Evolutionary conservation across 2,113 vertebrate genomes (phyloP).

Genomic region (Semnornis frantzii): DNA sequence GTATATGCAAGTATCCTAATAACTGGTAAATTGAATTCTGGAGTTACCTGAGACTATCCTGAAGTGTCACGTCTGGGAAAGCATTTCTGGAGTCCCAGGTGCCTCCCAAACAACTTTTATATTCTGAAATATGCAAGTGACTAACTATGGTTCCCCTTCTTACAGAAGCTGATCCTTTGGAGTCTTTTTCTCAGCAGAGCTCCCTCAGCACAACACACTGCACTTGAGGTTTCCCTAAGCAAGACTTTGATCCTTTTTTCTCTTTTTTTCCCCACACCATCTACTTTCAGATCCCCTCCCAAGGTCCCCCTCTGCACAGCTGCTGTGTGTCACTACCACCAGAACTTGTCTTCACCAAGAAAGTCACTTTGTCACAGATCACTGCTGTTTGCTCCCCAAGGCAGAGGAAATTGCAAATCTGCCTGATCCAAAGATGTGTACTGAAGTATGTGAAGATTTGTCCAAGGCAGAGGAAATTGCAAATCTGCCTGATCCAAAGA

Average conservation of each 20-base stretch:
- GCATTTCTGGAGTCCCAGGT: background rate
- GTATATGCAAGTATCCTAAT: background rate
- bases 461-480: background rate
- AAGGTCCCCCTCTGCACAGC: background rate
- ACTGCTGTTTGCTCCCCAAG: background rate
- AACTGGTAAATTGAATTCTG: background rate
- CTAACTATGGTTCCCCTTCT: background rate
- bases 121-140: background rate
- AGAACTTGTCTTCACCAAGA: background rate
- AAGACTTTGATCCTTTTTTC: background rate
- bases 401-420: background rate
- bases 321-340: background rate
- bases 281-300: background rate
- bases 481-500: background rate
- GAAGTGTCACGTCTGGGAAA: background rate
- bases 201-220: background rate
- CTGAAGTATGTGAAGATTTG: background rate
- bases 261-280: too few species aligned
- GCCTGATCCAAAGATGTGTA: background rate
- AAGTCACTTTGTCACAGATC: background rate
- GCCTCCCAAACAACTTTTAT: background rate
- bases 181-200: background rate
- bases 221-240: background rate
- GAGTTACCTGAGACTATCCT: background rate
- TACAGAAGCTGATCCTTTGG: background rate